Percentiles rank a stretch among this genome's conserved stretches.
These are phyloP conservation scores for Ceratosolen solmsi DNA, from an alignment of 1,140 invertebrate species.

Conservation along the genomic window DNA sequence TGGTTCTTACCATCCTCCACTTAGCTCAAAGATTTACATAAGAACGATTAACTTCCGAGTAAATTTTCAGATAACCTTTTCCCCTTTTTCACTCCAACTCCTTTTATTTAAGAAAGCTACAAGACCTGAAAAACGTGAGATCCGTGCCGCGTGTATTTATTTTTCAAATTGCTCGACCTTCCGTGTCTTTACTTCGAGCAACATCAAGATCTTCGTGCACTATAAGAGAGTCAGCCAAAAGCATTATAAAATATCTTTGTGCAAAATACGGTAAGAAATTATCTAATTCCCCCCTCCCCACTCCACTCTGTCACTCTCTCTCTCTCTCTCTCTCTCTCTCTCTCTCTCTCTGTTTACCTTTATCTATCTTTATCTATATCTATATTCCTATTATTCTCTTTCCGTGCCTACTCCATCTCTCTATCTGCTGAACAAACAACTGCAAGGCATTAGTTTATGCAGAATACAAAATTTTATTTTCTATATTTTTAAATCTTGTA, in stretches of 20 bases:
- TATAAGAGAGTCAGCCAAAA: background rate
- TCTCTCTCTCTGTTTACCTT: background rate
- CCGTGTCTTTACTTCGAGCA: background rate
- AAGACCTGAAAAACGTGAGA: background rate
- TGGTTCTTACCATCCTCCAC: slow-evolving; percentile 6
- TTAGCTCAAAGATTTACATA: slow-evolving; percentile 54
- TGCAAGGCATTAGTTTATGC: slow-evolving; percentile 14
- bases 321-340: background rate
- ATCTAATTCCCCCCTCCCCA: background rate
- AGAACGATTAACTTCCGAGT: slow-evolving; percentile 56
- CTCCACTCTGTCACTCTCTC: background rate
- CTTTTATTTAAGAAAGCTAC: slow-evolving; percentile 20
- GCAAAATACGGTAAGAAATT: background rate
- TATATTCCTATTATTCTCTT: background rate
- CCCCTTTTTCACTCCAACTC: background rate
- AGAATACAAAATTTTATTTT: background rate
- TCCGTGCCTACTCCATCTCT: background rate
- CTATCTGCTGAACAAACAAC: slow-evolving; percentile 20
- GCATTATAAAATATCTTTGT: slow-evolving; percentile 9
- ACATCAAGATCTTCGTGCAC: slow-evolving; percentile 30
- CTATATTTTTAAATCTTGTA: too few relatives aligned
- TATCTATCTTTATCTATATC: background rate
- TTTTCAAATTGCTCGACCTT: slow-evolving; percentile 35
- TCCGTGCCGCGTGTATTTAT: slow-evolving; percentile 38
- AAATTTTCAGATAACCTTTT: slow-evolving; percentile 45